These are phyloP conservation scores for Erythrolamprus reginae DNA, from an alignment of 2,113 vertebrate genomes.

Conservation along the genomic window DNA sequence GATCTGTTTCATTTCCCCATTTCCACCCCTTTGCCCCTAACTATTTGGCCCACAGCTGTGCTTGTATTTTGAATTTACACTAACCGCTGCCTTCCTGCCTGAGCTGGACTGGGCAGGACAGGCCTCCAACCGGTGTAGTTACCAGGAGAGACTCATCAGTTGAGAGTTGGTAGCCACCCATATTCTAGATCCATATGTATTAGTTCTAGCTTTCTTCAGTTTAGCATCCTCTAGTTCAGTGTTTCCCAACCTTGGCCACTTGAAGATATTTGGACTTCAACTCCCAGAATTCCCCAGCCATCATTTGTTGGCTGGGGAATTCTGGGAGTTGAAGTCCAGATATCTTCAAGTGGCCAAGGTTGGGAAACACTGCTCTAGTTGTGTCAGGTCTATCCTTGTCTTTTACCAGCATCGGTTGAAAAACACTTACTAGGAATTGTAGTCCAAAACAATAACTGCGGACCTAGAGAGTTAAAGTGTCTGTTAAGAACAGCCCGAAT, in stretches of 20 bases:
- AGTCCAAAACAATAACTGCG: neutral
- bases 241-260: too few relatives aligned
- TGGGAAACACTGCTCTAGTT: too few relatives aligned
- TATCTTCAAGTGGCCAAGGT: too few relatives aligned
- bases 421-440: neutral
- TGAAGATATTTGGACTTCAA: too few relatives aligned
- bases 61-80: neutral
- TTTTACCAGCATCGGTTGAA: neutral
- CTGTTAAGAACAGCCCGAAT: neutral
- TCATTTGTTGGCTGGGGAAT: too few relatives aligned
- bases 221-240: neutral
- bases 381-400: neutral
- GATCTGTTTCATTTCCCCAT: neutral
- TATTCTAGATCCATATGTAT: neutral
- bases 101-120: neutral
- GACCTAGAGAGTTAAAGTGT: neutral
- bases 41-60: neutral
- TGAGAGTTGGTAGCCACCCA: neutral
- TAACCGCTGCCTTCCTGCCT: neutral
- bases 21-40: fast-evolving
- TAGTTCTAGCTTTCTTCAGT: neutral
- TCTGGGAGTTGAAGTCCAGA: too few relatives aligned
- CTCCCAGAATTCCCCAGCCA: too few relatives aligned
- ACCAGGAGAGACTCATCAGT: neutral
- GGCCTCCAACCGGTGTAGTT: neutral